Base-by-base conservation (phyloP, 2,888 invertebrate genomes). In the Acanthococcus lagerstroemiae region DNA sequence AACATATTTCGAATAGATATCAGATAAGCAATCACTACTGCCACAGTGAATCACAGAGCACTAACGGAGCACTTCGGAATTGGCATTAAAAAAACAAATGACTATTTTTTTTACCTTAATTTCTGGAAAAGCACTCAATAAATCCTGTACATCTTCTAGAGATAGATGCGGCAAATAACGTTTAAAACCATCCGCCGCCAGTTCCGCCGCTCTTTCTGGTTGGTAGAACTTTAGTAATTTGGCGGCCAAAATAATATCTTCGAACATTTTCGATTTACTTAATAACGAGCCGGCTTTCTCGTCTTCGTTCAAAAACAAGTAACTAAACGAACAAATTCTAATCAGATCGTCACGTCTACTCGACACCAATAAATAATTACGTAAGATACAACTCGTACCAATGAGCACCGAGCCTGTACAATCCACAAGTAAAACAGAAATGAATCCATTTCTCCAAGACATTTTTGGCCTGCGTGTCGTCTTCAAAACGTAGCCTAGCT, bases 401-500 rank as follows among this genome's bases (percentile, higher is more conserved):
- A 54, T 63, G 63, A 1, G 63, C 63, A n/a, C 52, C 63, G 22
- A 63, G 63, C 24, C 63, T 27, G 19, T 63, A 63, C 15, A 30
- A 44, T 22, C 63, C 63, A 19, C 54, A 54, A 17, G 27, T 52
- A n/a, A 21, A 52, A 54, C 63, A 63, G 19, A 52, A 63, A 7
- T 22, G 22, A 17, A 54, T 63, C 63, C 63, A 63, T 54, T 54
- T 63, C 24, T 37, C 52, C 7, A 63, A 4, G 2, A 63, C 54
- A 1, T 44, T 27, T 44, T 24, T 63, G 7, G 44, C 30, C 15
- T 22, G 6, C 9, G 63, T 22, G 5, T 63, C 63, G 17, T 63
- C 63, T 27, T 63, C 24, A 3, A 25, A 9, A 30, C 66, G 67
- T 24, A 66, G 57, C 22, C 67, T 56, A 45, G 61, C 57, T 1